These are phyloP conservation scores for Rhopalosiphum maidis DNA, from an alignment of 1,140 invertebrate genomes.

Conservation along the genomic window DNA sequence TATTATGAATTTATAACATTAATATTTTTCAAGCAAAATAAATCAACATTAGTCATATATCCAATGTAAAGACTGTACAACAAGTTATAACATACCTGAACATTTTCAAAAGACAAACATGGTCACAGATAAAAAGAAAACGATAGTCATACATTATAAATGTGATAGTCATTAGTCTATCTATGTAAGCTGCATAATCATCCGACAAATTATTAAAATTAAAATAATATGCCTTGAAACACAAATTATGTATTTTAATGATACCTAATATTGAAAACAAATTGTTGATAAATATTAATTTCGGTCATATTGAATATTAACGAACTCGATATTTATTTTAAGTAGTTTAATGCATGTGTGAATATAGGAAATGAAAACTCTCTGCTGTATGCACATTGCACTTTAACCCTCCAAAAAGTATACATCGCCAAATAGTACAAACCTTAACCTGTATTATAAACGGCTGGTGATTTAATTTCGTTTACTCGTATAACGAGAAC, in stretches of 20 bases:
- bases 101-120: background rate
- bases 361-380: background rate
- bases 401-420: background rate
- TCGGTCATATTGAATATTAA: background rate
- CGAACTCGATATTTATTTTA: background rate
- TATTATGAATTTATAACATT: background rate
- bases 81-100: background rate
- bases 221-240: background rate
- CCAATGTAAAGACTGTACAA: background rate
- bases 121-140: background rate
- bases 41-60: background rate
- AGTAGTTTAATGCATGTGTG: background rate
- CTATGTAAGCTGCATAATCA: background rate
- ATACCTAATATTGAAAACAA: too few relatives aligned
- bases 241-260: background rate
- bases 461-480: background rate
- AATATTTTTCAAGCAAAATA: background rate
- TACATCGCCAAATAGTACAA: background rate
- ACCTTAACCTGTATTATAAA: background rate
- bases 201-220: background rate
- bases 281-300: background rate
- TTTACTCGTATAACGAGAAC: background rate
- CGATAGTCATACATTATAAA: background rate
- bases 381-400: background rate
- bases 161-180: too few relatives aligned